A percentile compares a stretch with the other conserved stretches of the same genome.
Evolutionary conservation across 1,140 invertebrate genomes (phyloP).

Genomic region (Brachionus rotundiformis): DNA sequence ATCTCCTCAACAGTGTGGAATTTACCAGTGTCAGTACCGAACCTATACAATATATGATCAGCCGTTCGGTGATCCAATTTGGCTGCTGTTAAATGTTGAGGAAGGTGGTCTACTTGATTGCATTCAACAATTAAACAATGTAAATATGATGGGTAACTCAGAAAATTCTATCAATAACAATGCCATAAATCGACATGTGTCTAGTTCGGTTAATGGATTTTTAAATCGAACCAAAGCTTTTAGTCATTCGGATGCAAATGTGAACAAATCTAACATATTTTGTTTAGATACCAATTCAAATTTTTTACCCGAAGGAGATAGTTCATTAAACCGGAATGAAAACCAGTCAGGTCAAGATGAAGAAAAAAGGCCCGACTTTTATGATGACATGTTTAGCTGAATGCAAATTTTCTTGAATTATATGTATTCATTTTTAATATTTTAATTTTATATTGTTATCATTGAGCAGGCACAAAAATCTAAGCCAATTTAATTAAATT

Average conservation of each 20-base stretch:
- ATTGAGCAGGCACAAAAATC: neutral
- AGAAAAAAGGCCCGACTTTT: conserved; percentile 51
- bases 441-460: neutral
- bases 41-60: conserved; percentile 63
- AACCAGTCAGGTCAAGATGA: neutral
- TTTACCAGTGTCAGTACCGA: conserved; percentile 45
- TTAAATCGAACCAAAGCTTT: neutral
- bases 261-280: conserved; percentile 34
- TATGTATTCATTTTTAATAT: conserved; percentile 15
- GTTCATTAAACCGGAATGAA: conserved; percentile 5
- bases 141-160: conserved; percentile 36
- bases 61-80: conserved; percentile 70
- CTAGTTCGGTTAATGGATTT: neutral
- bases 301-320: conserved; percentile 5
- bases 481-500: neutral
- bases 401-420: neutral
- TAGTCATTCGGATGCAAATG: neutral
- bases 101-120: conserved; percentile 71
- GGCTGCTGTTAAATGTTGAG: conserved; percentile 72
- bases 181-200: conserved; percentile 10
- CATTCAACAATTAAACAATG: conserved; percentile 69
- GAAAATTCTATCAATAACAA: conserved; percentile 8
- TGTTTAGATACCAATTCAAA: conserved; percentile 25
- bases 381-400: conserved; percentile 51
- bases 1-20: conserved; percentile 42